Evolutionary conservation across 1,140 invertebrate species (phyloP), one percentile per base, ranked within the genome.

Genomic region (Armadillidium nasatum): DNA sequence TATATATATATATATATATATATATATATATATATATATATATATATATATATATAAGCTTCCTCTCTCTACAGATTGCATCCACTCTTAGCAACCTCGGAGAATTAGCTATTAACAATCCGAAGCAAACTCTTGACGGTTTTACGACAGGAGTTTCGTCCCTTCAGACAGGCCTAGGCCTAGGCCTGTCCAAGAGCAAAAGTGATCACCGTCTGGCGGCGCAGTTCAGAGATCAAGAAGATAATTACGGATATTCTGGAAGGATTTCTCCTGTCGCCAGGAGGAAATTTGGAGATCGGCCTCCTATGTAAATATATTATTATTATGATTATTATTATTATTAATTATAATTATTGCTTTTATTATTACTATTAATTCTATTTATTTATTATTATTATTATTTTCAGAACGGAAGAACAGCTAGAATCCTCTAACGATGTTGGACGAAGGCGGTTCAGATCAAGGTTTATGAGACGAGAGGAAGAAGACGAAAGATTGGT

Each of bases 171-270:
- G 93, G 93, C 4, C 33, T 33, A 0, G 93, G 93, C 4, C 33
- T 33, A 6, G 33, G 33, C 33, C 85, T 97, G 23, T 95, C 95
- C 90, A 88, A 94, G 80, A 95, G 93, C 76, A 96, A 97, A 85
- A 95, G 93, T 84, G 95, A 97, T 83, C 95, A 96, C 85, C 88
- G 95, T 44, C 85, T 97, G 67, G 94, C 94, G 11, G 89, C 92
- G 0, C 94, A 96, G 82, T 95, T 93, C 85, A 88, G 94, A 43
- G 91, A 93, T 82, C 91, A 93, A 84, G 92, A 94, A 84, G 93
- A 85, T 85, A 88, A 60, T 22, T 82, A 82, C 76, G 76, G 75
- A 21, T 78, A 81, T 71, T 75, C 81, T 69, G 82, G 78, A 23
- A 74, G 77, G 44, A 78, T 74, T 7, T 82, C 80, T 7, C 81